Evolutionary conservation across 2,888 invertebrate genomes (phyloP), one percentile per base, ranked within the genome.

Genomic region (Neoascia interrupta): DNA sequence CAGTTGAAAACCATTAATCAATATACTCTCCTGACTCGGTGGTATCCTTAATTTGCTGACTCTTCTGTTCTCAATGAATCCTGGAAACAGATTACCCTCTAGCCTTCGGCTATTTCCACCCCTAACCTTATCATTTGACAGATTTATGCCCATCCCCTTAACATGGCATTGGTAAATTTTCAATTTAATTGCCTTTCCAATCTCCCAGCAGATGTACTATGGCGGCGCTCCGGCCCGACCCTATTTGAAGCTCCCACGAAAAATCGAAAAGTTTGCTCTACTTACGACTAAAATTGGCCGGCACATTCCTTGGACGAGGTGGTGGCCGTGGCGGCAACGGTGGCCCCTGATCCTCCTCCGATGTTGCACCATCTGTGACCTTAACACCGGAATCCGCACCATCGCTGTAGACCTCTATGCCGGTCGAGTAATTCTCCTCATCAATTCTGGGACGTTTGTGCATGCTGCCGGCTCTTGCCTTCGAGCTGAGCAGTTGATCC

Each of bases 241-340:
- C 15, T 21, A 13, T 13, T 49, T 19, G 28, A 53, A n/a, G n/a
- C n/a, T n/a, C n/a, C n/a, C n/a, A n/a, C n/a, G n/a, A n/a, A n/a
- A n/a, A n/a, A n/a, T n/a, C n/a, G n/a, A n/a, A n/a, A n/a, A 31
- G 45, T 45, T 66, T 58, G 70, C 13, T 49, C 61, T 72, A 82
- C 82, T 82, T 81, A 83, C 83, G 82, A 36, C 73, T 79, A 43
- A 81, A 82, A 81, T 73, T 81, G 58, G 76, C 45, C 47, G 74
- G 82, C 8, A 82, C 60, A 75, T 81, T 83, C 36, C 84, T 81
- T 0, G 82, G 81, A 15, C 83, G 72, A 13, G 88, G 87, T 16
- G 87, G 88, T 19, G 88, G 89, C 31, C 89, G 83, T 34, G 89
- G 89, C 15, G 88, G 89, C 70, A 88, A 63, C 0, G 88, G 88